Base-by-base conservation (phyloP, 2,797 vertebrate genomes). In the Halcyon smyrnensis region DNA sequence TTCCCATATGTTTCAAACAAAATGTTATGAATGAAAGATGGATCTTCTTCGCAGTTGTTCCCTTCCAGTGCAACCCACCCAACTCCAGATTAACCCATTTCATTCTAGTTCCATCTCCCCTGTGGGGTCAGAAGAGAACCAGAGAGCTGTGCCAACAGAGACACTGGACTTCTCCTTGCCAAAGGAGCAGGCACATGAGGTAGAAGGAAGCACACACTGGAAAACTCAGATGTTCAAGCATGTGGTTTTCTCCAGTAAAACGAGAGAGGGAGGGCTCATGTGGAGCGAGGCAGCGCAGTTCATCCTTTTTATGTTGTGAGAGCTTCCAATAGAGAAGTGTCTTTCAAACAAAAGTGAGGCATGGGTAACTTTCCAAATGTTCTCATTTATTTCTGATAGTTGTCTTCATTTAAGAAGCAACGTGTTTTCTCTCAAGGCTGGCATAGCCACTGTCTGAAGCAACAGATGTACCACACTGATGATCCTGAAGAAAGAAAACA, bases 371-470 rank as follows among this genome's bases (percentile, higher is more conserved):
- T 91, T 91, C 80, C 75, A 89, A 90, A 68, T 77, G 60, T 86
- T 94, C 87, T 85, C 39, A 23, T 96, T 97, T 94, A 95, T 94
- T 96, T 95, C 85, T 81, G 81, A 87, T 90, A 83, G 82, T 96
- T 91, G 88, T 96, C 83, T 91, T 91, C 80, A 82, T 89, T 96
- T 95, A 97, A 96, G 62, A 89, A 93, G 89, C 67, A 94, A 77
- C 1, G 11, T 95, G 83, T 93, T 92, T 96, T 92, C 88, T 92
- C 94, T 92, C 6, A n/a, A 63, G 73, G 77, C 84, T 88, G 69
- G 91, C 85, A 85, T 81, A 93, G 93, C 95, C 90, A 77, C 34
- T 87, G 93, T 92, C 92, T 96, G 90, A 94, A 97, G 91, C 80
- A 97, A 96, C 95, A 97, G 93, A 91, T 95, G 87, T 77, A 53